Base-by-base conservation (phyloP, 1,140 invertebrate species). In the Octopus bimaculoides region DNA sequence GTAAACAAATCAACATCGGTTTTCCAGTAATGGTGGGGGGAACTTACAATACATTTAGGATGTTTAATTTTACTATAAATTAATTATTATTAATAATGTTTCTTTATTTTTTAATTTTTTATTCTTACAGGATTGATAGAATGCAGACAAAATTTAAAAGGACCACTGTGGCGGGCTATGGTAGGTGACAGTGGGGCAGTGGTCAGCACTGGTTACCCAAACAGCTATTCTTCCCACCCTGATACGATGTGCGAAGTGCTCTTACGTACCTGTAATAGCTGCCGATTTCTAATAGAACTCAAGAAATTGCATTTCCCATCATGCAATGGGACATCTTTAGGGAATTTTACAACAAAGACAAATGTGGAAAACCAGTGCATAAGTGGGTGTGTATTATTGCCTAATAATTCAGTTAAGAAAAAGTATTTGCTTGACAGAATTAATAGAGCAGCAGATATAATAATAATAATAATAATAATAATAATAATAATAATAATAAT, bases 261-360 rank as follows among this genome's bases (percentile, higher is more conserved):
- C 14, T 17, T 75, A 17, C 26, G 41, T 6, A 41, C 74, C 41
- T 75, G 74, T 41, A 52, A 53, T 14, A 52, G 52, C 17, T 75
- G 74, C 52, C n/a, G 52, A 14, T 75, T 75, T 75, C 4, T 41
- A 12, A 75, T 75, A 7, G 52, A 41, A 5, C 52, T 75, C 14
- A 7, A 75, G 52, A 75, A 20, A 75, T 17, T 75, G 26, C 74
- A 75, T n/a, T 75, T 75, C 52, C 74, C 74, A 52, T n/a, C 5
- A 75, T 75, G 74, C 74, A 75, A 52, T 41, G 41, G 52, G 5
- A 75, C 12, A n/a, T 20, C 14, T 6, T 6, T 20, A 6, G 66
- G 17, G 17, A 20, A 71, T n/a, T 71, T n/a, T 20, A 71, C 66
- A 8, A 4, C 66, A 71, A 4, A 71, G 26, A 6, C 26, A 14